Base-by-base conservation (phyloP, 2,888 invertebrate species). In the Dynastes tityus region DNA sequence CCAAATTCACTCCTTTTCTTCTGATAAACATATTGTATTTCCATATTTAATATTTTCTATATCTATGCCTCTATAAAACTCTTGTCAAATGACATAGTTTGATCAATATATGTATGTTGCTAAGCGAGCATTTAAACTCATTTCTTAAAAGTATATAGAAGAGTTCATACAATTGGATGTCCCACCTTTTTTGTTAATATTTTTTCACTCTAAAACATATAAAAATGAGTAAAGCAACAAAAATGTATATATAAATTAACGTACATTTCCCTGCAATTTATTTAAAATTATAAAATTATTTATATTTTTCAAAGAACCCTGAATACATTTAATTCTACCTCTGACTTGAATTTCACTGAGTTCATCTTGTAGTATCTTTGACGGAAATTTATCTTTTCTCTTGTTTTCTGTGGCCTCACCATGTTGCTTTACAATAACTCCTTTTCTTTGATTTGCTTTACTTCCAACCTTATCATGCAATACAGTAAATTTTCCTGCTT, bases 1-100 rank as follows among this genome's bases (percentile, higher is more conserved):
- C 96, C 96, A 86, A 94, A 96, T 80, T 93, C 90, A 81, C 90
- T 91, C 61, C 96, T 91, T 82, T 92, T 92, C 87, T 92, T 94
- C 80, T 93, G 92, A 85, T 95, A 95, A 16, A 90, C 88, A 84
- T 90, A 92, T 81, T 88, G 88, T 27, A 90, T 85, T 82, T 91
- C 90, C 90, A 90, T 91, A 82, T 84, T 85, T 80, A 51, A 40
- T 71, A 61, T 37, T 29, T 58, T 29, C 11, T 27, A 5, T 51
- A 13, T 32, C 6, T 70, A n/a, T 53, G n/a, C 5, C n/a, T 51
- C 27, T 75, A 68, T 49, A 49, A 76, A 78, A 76, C 11, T 51
- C 1, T 32, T 76, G 51, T 77, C 51, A 27, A 45, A 55, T 68
- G 37, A 67, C 37, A 22, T 22, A 55, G 78, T 73, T 71, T 53